Percentiles rank a stretch among this genome's conserved stretches.
Conservation (phyloP, 1,140 invertebrate species). For the Fopius arisanus region DNA sequence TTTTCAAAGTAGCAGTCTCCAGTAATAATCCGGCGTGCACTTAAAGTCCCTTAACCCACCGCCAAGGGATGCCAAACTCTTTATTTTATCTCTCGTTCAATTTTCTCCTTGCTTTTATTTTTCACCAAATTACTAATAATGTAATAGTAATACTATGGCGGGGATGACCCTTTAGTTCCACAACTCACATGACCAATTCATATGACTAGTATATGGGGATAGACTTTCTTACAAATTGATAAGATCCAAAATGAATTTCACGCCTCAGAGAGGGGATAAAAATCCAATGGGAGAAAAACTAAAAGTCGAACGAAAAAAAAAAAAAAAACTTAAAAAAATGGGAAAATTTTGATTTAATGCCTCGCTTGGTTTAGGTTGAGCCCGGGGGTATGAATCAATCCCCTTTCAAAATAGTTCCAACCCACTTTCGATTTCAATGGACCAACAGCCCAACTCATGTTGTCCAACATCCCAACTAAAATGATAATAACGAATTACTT, state of each 20-base stretch:
- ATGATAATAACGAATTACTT: conserved; percentile 10
- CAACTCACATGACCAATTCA: too few species aligned
- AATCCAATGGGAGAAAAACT: not conserved
- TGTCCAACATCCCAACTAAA: not conserved
- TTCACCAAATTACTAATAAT: not conserved
- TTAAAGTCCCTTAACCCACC: not conserved
- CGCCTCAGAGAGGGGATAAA: not conserved
- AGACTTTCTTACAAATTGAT: too few species aligned
- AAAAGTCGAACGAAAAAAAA: not conserved
- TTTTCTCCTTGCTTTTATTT: not conserved
- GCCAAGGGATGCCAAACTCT: not conserved
- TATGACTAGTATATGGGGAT: too few species aligned
- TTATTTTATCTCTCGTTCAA: not conserved
- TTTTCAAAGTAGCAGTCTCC: not conserved
- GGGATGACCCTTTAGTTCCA: not conserved
- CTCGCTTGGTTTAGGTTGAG: not conserved
- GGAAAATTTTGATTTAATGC: not conserved
- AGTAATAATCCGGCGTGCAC: not conserved
- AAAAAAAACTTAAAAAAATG: not conserved
- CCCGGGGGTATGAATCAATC: not conserved
- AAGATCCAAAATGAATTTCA: not conserved
- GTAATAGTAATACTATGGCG: too few species aligned
- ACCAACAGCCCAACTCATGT: not conserved
- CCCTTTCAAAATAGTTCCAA: conserved; percentile 11
- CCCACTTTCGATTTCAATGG: conserved; percentile 2